Evolutionary conservation across 2,113 vertebrate genomes (phyloP).

Genomic region (Gavialis gangeticus): DNA sequence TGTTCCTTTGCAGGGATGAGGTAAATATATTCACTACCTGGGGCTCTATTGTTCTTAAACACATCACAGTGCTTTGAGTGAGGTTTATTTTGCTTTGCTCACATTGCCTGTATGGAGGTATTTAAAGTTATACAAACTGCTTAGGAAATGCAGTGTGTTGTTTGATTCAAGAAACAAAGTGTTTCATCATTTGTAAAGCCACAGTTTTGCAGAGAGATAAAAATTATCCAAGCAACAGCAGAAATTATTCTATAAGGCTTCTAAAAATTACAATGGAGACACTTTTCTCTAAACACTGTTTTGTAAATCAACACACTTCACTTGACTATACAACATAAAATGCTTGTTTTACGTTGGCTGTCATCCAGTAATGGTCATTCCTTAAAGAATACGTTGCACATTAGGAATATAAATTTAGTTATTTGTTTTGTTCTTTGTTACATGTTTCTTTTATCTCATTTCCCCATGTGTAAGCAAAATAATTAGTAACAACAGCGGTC

Average conservation of each 20-base stretch:
- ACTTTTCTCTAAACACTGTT: not conserved
- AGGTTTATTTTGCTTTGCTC: not conserved
- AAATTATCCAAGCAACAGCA: not conserved
- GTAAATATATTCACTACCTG: not conserved
- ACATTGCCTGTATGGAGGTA: not conserved
- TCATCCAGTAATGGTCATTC: rapidly evolving
- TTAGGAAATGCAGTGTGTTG: not conserved
- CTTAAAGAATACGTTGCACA: not conserved
- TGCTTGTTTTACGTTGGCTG: not conserved
- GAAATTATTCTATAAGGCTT: not conserved
- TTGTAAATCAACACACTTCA: not conserved
- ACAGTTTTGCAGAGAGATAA: not conserved
- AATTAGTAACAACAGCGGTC: constrained; percentile 60
- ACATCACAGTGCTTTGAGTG: not conserved
- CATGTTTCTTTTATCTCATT: not conserved
- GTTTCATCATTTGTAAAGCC: not conserved
- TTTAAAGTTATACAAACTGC: not conserved
- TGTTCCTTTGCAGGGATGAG: not conserved
- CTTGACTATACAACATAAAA: not conserved
- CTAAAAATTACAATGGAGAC: not conserved
- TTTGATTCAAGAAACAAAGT: not conserved
- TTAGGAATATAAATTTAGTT: constrained; percentile 2
- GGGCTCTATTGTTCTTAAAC: not conserved
- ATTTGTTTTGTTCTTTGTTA: constrained; percentile 25
- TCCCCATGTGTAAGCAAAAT: constrained; percentile 16